phyloP scores from a whole-genome alignment of 2,888 invertebrate genomes.

The Eupeodes luniger region DNA sequence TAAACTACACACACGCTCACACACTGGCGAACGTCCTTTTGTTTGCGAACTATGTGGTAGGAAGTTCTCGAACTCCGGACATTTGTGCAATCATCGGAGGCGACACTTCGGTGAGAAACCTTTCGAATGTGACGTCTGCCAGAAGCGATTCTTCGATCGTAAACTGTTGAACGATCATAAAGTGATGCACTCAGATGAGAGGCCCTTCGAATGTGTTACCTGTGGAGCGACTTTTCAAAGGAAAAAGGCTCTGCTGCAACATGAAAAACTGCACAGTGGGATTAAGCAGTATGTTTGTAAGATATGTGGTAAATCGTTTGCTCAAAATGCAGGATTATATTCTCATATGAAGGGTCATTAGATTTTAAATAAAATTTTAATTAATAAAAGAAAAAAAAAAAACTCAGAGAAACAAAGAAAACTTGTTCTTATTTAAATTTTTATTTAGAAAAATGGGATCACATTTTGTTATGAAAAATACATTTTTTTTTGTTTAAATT shows the following conservation, averaged over 20 bases:
- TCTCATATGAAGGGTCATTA: constrained; percentile 79
- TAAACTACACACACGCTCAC: constrained; percentile 68
- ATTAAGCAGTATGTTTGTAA: constrained; percentile 82
- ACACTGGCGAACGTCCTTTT: constrained; percentile 73
- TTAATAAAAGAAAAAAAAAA: constrained; percentile 18
- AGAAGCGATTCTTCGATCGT: constrained; percentile 71
- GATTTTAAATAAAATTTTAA: background rate
- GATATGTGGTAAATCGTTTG: constrained; percentile 83
- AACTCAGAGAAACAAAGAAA: background rate
- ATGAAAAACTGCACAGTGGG: constrained; percentile 82
- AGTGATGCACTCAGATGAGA: constrained; percentile 80
- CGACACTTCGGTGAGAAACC: constrained; percentile 66
- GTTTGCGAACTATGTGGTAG: constrained; percentile 69
- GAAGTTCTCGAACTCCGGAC: constrained; percentile 70
- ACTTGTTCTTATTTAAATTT: constrained; percentile 36
- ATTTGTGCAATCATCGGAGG: constrained; percentile 68
- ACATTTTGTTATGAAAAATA: constrained; percentile 66
- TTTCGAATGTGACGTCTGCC: constrained; percentile 65
- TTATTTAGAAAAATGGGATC: constrained; percentile 50
- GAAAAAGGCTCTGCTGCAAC: constrained; percentile 82
- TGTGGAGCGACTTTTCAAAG: constrained; percentile 82
- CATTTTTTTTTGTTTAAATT: constrained; percentile 14
- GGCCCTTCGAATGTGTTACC: constrained; percentile 81
- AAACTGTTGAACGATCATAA: constrained; percentile 81
- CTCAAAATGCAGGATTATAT: constrained; percentile 82